phyloP scores from a whole-genome alignment of 2,113 vertebrate genomes.

The Heterotilapia buettikoferi region DNA sequence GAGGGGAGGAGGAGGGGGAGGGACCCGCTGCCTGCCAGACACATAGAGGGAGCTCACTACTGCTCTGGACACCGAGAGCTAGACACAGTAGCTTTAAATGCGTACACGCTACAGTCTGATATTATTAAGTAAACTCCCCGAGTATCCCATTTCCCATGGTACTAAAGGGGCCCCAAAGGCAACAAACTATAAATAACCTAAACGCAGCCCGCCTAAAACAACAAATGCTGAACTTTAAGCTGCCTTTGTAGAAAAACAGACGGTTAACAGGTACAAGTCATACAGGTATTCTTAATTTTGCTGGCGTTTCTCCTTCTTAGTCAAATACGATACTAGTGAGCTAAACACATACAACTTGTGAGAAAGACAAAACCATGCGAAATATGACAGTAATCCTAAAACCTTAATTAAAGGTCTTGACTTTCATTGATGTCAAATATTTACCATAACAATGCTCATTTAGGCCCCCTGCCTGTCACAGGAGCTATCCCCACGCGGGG shows the following conservation, averaged over 20 bases:
- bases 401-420: neutral
- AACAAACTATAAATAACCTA: neutral
- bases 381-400: neutral
- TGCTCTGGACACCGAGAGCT: neutral
- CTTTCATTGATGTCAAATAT: neutral
- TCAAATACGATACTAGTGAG: neutral
- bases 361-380: neutral
- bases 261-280: neutral
- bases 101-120: neutral
- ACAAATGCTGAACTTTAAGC: neutral
- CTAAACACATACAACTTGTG: neutral
- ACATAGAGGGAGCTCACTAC: neutral
- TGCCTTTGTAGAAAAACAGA: neutral
- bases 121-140: neutral
- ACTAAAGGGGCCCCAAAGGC: neutral
- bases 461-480: neutral
- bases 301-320: neutral
- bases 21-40: neutral
- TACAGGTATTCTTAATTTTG: neutral
- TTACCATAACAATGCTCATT: neutral
- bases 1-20: neutral
- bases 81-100: neutral
- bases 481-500: fast-evolving
- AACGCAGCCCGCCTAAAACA: neutral
- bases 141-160: neutral